phyloP scores from a whole-genome alignment of 2,113 vertebrate genomes.

The Callaeas wilsoni region DNA sequence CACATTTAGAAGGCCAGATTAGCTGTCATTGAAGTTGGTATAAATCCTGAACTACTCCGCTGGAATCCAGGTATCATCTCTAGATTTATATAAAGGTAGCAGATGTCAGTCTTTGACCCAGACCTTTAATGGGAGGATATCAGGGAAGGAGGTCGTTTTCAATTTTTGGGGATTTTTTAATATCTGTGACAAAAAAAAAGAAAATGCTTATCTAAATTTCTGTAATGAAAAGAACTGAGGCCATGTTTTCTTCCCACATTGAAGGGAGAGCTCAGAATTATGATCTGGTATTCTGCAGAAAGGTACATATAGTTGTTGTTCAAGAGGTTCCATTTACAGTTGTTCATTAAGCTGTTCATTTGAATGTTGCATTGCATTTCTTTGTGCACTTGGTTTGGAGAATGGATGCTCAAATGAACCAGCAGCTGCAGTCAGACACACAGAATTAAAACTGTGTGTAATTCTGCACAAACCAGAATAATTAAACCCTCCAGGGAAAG shows the following conservation, averaged over 20 bases:
- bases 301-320: background rate
- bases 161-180: background rate
- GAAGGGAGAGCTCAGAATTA: background rate
- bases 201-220: background rate
- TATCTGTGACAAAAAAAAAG: background rate
- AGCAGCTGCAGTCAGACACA: background rate
- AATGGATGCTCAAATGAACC: background rate
- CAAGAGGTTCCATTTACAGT: background rate
- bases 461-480: background rate
- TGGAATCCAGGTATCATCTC: background rate
- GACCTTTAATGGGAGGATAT: background rate
- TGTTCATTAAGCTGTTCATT: background rate
- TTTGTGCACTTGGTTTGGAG: background rate
- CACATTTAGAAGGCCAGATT: slow-evolving; percentile 8
- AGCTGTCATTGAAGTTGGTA: background rate
- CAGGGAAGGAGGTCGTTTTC: background rate
- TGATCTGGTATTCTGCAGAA: background rate
- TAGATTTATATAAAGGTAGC: background rate
- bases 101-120: background rate
- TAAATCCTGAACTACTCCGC: background rate
- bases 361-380: background rate
- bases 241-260: background rate
- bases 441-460: background rate
- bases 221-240: background rate
- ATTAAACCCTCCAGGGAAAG: slow-evolving; percentile 22